Conservation (phyloP, 2,113 vertebrate genomes). For the Platysteira castanea region DNA sequence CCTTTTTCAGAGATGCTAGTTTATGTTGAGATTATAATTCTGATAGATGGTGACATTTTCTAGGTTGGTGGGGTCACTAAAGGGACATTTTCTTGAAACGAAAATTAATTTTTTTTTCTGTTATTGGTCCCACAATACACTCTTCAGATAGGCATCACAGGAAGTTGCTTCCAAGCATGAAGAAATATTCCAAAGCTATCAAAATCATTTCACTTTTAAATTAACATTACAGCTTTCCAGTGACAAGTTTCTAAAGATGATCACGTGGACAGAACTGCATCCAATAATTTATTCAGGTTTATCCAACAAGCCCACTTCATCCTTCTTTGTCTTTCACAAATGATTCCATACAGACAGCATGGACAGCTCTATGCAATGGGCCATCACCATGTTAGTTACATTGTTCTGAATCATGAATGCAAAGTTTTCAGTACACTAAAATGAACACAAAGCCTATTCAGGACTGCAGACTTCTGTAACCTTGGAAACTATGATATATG, state of each 20-base stretch:
- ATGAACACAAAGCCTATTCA: not conserved
- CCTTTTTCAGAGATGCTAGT: constrained; percentile 10
- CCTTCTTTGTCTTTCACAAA: not conserved
- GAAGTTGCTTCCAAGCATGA: not conserved
- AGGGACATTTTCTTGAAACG: not conserved
- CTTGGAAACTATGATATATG: not conserved
- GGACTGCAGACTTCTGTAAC: not conserved
- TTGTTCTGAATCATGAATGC: not conserved
- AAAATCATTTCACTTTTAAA: not conserved
- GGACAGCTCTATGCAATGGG: not conserved
- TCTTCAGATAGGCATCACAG: not conserved
- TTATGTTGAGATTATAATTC: not conserved
- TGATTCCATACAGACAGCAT: not conserved
- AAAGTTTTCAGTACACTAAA: not conserved
- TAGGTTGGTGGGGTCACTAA: constrained; percentile 8
- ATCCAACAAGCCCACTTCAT: not conserved
- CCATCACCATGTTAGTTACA: not conserved
- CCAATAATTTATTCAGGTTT: not conserved
- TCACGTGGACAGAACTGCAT: not conserved
- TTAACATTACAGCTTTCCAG: not conserved
- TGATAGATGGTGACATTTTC: constrained; percentile 56
- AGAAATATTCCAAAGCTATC: not conserved
- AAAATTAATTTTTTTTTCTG: not conserved
- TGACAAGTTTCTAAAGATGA: not conserved
- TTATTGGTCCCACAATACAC: not conserved